These are phyloP conservation scores for Nephrotoma guestfalica DNA, from an alignment of 2,888 invertebrate genomes.

Conservation along the genomic window DNA sequence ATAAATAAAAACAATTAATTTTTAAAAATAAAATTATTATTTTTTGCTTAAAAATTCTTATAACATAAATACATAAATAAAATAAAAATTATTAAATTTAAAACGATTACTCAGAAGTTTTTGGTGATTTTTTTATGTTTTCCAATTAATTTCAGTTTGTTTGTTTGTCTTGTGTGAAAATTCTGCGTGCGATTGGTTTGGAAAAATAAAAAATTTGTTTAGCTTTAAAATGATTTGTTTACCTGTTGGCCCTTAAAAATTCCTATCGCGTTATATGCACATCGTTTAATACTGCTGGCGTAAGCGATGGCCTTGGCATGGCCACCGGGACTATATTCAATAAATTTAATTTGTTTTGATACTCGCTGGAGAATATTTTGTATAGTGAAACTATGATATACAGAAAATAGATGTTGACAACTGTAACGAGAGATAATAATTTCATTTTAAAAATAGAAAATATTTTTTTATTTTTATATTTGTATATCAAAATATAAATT, in stretches of 20 bases:
- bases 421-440: background rate
- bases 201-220: background rate
- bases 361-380: background rate
- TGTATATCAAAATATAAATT: background rate
- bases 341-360: background rate
- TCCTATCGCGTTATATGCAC: background rate
- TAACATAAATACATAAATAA: background rate
- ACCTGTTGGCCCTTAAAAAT: background rate
- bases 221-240: too few species aligned
- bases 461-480: background rate
- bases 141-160: background rate
- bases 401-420: background rate
- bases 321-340: background rate
- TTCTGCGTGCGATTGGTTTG: background rate
- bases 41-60: background rate
- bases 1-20: background rate
- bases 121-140: background rate
- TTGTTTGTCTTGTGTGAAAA: background rate
- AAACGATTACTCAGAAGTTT: background rate
- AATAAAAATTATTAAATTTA: background rate
- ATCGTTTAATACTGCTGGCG: background rate
- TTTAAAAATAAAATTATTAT: background rate
- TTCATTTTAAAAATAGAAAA: background rate
- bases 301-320: background rate
- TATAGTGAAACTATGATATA: background rate